Percentiles rank a stretch among this genome's conserved stretches.
Conservation (phyloP, 2,888 invertebrate genomes). For the Trilocha varians region DNA sequence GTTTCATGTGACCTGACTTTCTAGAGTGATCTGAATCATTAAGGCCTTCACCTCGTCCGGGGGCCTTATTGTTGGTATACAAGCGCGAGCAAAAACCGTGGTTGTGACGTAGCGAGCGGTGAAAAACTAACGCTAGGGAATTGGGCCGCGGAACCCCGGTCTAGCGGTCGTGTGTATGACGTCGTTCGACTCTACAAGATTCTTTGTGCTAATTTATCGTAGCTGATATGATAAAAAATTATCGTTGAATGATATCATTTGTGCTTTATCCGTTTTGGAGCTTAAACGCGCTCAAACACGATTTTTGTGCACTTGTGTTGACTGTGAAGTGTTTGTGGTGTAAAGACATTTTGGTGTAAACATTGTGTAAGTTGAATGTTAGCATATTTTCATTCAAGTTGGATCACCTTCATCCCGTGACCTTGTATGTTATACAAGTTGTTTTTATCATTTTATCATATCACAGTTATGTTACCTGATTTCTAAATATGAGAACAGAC, state of each 20-base stretch:
- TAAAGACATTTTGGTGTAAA: slow-evolving; percentile 16
- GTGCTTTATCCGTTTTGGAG: slow-evolving; percentile 1
- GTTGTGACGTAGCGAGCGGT: background rate
- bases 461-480: background rate
- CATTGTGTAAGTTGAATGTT: slow-evolving; percentile 13
- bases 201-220: slow-evolving; percentile 42
- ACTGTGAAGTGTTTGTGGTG: slow-evolving; percentile 18
- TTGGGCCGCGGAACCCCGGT: slow-evolving; percentile 16
- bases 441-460: background rate
- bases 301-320: slow-evolving; percentile 1
- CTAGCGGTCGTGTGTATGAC: slow-evolving; percentile 39
- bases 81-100: background rate
- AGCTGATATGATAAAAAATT: slow-evolving; percentile 55
- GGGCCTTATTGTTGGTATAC: background rate
- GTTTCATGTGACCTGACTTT: background rate
- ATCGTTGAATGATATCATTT: slow-evolving; percentile 48
- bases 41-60: background rate
- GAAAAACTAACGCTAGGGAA: slow-evolving; percentile 20
- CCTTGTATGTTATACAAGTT: background rate
- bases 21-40: background rate
- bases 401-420: background rate
- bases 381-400: background rate
- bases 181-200: slow-evolving; percentile 49
- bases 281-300: background rate
- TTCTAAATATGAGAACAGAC: no score